phyloP scores from a whole-genome alignment of 2,113 vertebrate species.

The Pristiophorus japonicus region DNA sequence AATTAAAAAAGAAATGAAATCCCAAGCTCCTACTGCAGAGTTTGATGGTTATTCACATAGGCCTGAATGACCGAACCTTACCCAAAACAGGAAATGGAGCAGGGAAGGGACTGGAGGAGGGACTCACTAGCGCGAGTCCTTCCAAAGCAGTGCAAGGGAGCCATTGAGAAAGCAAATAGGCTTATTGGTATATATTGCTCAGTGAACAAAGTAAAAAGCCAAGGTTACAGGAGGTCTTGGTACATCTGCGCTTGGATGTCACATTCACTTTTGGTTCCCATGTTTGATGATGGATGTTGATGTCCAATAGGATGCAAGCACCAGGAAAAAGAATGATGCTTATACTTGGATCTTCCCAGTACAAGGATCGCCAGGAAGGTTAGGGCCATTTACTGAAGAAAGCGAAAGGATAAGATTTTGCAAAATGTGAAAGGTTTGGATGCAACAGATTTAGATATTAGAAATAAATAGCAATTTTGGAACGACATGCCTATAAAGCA shows the following conservation, averaged over 20 bases:
- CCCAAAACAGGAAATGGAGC: background rate
- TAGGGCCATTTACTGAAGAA: background rate
- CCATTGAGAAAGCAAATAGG: background rate
- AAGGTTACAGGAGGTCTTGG: background rate
- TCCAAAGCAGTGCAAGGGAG: background rate
- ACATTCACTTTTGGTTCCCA: background rate
- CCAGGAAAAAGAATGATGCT: too few relatives aligned
- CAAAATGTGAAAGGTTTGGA: background rate
- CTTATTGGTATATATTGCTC: background rate
- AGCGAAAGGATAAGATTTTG: background rate
- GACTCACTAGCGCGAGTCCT: background rate
- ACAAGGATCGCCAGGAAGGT: too few relatives aligned
- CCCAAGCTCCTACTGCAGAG: background rate
- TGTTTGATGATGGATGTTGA: background rate
- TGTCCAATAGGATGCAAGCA: background rate
- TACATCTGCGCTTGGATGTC: background rate
- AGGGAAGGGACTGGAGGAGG: background rate
- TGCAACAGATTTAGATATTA: background rate
- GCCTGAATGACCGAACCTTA: background rate
- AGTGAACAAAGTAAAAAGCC: background rate
- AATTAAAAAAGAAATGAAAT: background rate
- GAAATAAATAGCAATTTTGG: background rate
- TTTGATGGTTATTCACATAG: background rate
- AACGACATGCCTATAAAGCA: too few relatives aligned
- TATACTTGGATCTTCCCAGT: too few relatives aligned